phyloP scores from a whole-genome alignment of 1,140 invertebrate species.

The Sipha flava region DNA sequence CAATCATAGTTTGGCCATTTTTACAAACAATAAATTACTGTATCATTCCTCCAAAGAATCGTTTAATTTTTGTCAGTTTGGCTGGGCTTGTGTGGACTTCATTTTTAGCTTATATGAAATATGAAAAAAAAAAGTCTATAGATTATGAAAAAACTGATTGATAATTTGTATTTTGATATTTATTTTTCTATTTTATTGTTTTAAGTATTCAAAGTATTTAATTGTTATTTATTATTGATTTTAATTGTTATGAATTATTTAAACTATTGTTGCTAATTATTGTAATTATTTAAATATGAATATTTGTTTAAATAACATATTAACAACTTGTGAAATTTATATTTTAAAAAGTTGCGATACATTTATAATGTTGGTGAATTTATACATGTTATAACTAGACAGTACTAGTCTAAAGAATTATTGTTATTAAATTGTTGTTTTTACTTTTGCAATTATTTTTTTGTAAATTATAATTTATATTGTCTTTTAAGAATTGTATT shows the following conservation, averaged over 20 bases:
- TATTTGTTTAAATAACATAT: background rate
- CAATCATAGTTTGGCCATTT: slow-evolving; percentile 68
- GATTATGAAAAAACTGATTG: background rate
- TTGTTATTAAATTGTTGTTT: background rate
- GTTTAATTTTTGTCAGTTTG: slow-evolving; percentile 69
- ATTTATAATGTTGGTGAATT: background rate
- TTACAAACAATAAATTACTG: slow-evolving; percentile 74
- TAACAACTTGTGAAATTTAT: background rate
- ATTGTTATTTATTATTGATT: background rate
- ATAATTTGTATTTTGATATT: no score
- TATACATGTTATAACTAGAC: background rate
- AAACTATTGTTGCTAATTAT: slow-evolving; percentile 4
- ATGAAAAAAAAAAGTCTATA: slow-evolving; percentile 39
- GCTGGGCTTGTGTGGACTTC: slow-evolving; percentile 77
- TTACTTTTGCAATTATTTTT: background rate
- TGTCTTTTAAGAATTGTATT: no score
- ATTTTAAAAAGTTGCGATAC: background rate
- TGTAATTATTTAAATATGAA: background rate
- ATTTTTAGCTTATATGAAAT: slow-evolving; percentile 78
- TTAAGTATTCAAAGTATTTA: background rate
- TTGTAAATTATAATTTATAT: background rate
- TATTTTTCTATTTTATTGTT: background rate
- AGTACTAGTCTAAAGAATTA: background rate
- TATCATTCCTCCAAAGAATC: slow-evolving; percentile 64
- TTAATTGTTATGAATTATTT: slow-evolving; percentile 6